Base-by-base conservation (phyloP, 2,888 invertebrate species). In the Noctuana brunneofusca region DNA sequence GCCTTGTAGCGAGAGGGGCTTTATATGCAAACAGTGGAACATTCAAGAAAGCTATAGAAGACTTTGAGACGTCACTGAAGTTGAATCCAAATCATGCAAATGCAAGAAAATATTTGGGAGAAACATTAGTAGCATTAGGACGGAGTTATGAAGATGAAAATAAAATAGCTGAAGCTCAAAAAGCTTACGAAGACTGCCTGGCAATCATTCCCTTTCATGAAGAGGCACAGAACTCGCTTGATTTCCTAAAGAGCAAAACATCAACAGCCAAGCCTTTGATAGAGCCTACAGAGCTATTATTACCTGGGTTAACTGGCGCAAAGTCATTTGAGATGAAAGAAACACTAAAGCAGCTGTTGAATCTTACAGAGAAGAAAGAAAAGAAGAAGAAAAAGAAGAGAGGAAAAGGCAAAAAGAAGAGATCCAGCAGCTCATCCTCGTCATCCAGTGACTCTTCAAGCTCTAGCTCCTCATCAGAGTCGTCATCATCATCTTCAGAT, bases 1-100 rank as follows among this genome's bases (percentile, higher is more conserved):
- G 97, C 24, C 92, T 97, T 63, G 97, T 98, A 1, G 98, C 98
- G 0, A 93, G 97, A 76, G 98, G 97, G 68, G 97, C 97, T 24
- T 87, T 98, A 73, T 97, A 97, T 81, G 98, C 98, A 11, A 98
- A 98, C 83, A 97, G 96, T 79, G 97, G 97, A 68, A 97, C 96
- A 74, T 98, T 97, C 86, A 95, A 96, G 74, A 97, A 97, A 81
- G 98, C 98, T 0, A 96, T 98, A 69, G 96, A 97, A 74, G 98
- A 99, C 83, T 98, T 99, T 85, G 97, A 98, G 86, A 95, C 96
- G 20, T 98, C 98, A 3, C 85, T 98, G 41, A 96, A 96, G 81
- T 84, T 97, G 48, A 97, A 98, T 86, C 96, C 96, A 0, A 96
- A 95, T 67, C 98, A 99, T 85, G 95, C 95, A 1, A 98, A 98